Base-by-base conservation (phyloP, 2,888 invertebrate species). In the Nymphalis urticae region DNA sequence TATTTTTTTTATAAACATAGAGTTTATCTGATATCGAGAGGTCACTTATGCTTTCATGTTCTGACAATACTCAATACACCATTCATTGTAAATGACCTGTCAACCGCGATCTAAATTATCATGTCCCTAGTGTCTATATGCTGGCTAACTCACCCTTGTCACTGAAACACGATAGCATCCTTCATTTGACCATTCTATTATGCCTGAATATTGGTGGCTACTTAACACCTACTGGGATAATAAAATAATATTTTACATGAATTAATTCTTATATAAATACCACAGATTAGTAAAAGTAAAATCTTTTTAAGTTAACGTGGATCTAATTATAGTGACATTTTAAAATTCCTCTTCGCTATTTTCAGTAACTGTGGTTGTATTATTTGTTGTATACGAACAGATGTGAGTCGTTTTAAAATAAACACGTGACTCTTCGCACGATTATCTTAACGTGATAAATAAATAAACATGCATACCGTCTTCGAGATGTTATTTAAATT, bases 341-440 rank as follows among this genome's bases (percentile, higher is more conserved):
- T 27, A 61, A 61, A 61, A 61, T 61, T 61, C 48, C 27, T 13
- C 48, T 9, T 17, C n/a, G 48, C 61, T 48, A 61, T 62, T 36
- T 36, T 42, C 17, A 42, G 51, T 7, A 19, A 42, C 19, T 19
- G 27, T 62, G 36, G 17, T 62, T 58, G 19, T 58, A 42, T 36
- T 62, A 17, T 50, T 36, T 53, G 51, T 62, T 69, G 56, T 71
- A 76, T 72, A 76, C 71, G 75, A 82, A 80, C 82, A 83, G 81
- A 82, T 81, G 82, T 74, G 79, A 79, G 80, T 80, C 85, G 85
- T 83, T 72, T 79, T 78, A 80, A 82, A 74, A 81, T 79, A 86
- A 85, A 85, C 82, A 84, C 66, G 70, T 71, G 69, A 56, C 65
- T 69, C 68, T 60, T 73, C 56, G n/a, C 61, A 42, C 69, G 73